Conservation (phyloP, 2,888 invertebrate species). For the Dynastes maya region DNA sequence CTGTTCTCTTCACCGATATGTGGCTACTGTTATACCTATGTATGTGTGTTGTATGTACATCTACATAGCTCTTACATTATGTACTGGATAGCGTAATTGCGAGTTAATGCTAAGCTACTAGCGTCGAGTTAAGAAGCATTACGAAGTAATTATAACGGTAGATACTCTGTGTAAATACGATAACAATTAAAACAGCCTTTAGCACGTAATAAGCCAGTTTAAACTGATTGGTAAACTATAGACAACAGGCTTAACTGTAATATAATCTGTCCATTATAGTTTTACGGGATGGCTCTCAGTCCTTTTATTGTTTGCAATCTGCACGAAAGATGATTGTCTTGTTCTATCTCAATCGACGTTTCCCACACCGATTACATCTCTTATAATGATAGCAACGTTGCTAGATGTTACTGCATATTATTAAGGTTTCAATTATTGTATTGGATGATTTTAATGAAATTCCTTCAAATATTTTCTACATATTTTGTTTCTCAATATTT, state of each 20-base stretch:
- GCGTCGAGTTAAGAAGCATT: slow-evolving; percentile 22
- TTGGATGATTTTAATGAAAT: too few species aligned
- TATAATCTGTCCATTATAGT: background rate
- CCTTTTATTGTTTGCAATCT: too few species aligned
- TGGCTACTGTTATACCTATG: background rate
- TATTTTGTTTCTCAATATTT: too few species aligned
- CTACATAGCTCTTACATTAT: slow-evolving; percentile 11
- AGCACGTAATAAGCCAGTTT: background rate
- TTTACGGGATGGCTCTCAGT: too few species aligned
- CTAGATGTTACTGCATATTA: too few species aligned
- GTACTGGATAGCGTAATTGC: slow-evolving; percentile 34
- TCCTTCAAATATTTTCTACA: too few species aligned
- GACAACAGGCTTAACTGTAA: background rate
- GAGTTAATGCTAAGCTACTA: slow-evolving; percentile 4
- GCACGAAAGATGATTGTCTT: too few species aligned
- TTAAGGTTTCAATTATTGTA: too few species aligned
- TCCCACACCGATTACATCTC: too few species aligned
- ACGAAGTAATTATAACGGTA: slow-evolving; percentile 23
- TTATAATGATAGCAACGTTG: too few species aligned
- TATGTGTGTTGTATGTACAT: background rate
- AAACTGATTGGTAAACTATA: slow-evolving; percentile 3
- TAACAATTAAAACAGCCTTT: slow-evolving; percentile 12
- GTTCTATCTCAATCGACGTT: too few species aligned
- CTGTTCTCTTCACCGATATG: background rate
- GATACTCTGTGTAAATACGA: slow-evolving; percentile 6